These are phyloP conservation scores for Daphoenositta chrysoptera DNA, from an alignment of 2,113 vertebrate species.

Conservation along the genomic window DNA sequence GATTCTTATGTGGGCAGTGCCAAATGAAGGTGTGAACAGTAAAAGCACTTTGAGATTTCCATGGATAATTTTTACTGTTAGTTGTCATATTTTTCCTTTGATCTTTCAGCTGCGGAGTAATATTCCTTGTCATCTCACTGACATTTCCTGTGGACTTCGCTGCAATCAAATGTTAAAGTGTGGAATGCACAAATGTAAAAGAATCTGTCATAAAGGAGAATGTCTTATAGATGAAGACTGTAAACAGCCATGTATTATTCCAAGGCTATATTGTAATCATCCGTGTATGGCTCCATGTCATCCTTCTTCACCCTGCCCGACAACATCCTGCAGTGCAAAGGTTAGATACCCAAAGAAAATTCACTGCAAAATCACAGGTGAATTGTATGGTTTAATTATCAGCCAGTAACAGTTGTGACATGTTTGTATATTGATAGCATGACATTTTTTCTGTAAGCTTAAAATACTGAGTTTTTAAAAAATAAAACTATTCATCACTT, in stretches of 20 bases:
- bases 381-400: not conserved
- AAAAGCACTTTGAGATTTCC: not conserved
- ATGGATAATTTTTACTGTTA: not conserved
- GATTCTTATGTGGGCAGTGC: not conserved
- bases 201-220: conserved; percentile 92
- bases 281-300: conserved; percentile 90
- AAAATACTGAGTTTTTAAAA: not conserved
- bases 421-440: not conserved
- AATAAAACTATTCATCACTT: not conserved
- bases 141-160: conserved; percentile 93
- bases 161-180: conserved; percentile 86
- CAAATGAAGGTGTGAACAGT: not conserved
- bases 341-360: conserved; percentile 61
- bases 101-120: conserved; percentile 89
- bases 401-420: not conserved
- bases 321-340: conserved; percentile 84
- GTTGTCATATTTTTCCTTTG: not conserved
- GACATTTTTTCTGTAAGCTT: not conserved
- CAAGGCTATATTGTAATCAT: conserved; percentile 87
- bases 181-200: conserved; percentile 89
- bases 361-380: not conserved
- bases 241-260: conserved; percentile 84
- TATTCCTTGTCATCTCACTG: conserved; percentile 94
- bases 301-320: conserved; percentile 79
- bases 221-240: conserved; percentile 85